Percentiles rank a stretch among this genome's conserved stretches.
Conservation (phyloP, 1,140 invertebrate species). For the Musca vetustissima region DNA sequence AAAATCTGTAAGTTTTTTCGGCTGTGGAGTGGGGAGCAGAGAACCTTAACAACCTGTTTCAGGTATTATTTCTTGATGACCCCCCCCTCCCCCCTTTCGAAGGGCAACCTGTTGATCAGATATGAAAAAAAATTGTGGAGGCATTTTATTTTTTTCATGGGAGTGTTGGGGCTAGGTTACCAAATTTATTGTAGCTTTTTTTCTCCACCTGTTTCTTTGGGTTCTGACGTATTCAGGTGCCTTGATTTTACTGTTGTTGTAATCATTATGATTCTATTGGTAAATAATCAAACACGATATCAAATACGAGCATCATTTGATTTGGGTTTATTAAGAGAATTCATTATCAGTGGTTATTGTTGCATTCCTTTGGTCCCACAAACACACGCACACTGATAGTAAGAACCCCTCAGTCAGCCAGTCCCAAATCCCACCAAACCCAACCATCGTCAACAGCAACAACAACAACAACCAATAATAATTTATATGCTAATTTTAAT, state of each 20-base stretch:
- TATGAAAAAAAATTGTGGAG: no score
- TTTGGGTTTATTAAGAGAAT: no score
- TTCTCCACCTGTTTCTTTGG: constrained; percentile 8
- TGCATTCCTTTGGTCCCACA: background rate
- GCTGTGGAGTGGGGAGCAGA: no score
- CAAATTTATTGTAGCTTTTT: constrained; percentile 6
- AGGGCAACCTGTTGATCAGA: no score
- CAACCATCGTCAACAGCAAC: constrained; percentile 3
- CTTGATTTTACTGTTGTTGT: background rate
- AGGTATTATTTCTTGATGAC: no score
- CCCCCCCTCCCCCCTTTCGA: no score
- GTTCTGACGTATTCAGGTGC: no score
- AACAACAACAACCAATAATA: constrained; percentile 33
- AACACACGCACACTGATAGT: no score
- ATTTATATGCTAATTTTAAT: constrained; percentile 51
- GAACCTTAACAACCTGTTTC: no score
- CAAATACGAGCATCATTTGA: background rate
- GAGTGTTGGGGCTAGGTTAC: background rate
- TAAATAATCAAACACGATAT: constrained; percentile 21
- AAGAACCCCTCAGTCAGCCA: background rate
- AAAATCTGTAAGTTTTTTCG: no score
- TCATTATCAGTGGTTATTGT: constrained; percentile 20
- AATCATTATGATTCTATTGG: constrained; percentile 22
- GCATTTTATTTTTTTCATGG: background rate
- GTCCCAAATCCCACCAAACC: background rate